A percentile compares a stretch with the other conserved stretches of the same genome.
phyloP scores from a whole-genome alignment of 2,888 invertebrate species.

The Pollenia griseotomentosa region DNA sequence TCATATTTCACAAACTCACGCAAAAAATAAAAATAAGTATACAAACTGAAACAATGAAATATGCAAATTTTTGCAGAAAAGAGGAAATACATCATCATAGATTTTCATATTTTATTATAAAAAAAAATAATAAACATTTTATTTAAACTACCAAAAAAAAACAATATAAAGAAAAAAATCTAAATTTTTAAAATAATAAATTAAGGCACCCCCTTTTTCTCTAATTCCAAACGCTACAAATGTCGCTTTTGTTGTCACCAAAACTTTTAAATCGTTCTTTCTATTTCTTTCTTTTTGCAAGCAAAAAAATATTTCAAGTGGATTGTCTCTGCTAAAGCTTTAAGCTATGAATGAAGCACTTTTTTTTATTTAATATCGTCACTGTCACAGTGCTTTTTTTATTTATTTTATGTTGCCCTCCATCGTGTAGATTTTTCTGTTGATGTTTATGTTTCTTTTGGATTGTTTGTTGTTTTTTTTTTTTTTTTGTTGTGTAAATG shows the following conservation, averaged over 20 bases:
- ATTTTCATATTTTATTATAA: slow-evolving; percentile 30
- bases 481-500: slow-evolving; percentile 9
- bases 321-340: slow-evolving; percentile 32
- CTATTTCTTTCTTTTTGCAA: slow-evolving; percentile 5
- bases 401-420: slow-evolving; percentile 36
- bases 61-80: slow-evolving; percentile 56
- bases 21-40: neutral
- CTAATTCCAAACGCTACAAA: slow-evolving; percentile 1
- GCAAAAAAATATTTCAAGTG: slow-evolving; percentile 5
- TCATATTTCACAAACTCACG: slow-evolving; percentile 47
- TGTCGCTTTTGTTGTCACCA: slow-evolving; percentile 17
- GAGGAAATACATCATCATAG: slow-evolving; percentile 19
- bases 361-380: slow-evolving; percentile 32
- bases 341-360: slow-evolving; percentile 40
- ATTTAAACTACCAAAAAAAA: neutral
- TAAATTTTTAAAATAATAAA: neutral
- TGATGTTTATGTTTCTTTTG: slow-evolving; percentile 32
- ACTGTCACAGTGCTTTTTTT: slow-evolving; percentile 29
- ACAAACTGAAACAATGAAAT: slow-evolving; percentile 34
- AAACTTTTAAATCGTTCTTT: neutral
- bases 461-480: slow-evolving; percentile 28
- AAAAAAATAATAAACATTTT: slow-evolving; percentile 39
- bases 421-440: slow-evolving; percentile 31
- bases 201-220: slow-evolving; percentile 1
- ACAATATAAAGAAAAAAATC: neutral